Conservation (phyloP, 1,140 invertebrate genomes). For the Diorhabda elongata region DNA sequence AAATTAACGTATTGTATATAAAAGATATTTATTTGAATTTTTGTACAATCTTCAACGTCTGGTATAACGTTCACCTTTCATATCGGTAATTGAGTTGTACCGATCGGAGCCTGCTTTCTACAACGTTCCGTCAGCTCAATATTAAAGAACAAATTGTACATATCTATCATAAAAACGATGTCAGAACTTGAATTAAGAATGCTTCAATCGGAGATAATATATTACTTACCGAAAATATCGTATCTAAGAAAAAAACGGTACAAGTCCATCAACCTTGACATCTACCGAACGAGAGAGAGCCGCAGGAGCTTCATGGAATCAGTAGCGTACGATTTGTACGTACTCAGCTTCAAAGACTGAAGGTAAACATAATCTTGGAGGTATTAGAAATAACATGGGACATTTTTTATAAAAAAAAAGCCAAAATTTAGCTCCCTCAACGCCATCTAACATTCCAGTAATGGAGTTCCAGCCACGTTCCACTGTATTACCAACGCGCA, state of each 20-base stretch:
- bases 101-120: neutral
- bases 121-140: neutral
- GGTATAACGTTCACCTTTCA: too few species aligned
- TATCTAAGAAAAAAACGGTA: neutral
- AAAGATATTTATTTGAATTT: too few species aligned
- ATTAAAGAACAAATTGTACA: neutral
- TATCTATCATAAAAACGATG: neutral
- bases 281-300: neutral
- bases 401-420: too few species aligned
- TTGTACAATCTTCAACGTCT: too few species aligned
- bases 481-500: too few species aligned
- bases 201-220: neutral
- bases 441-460: too few species aligned
- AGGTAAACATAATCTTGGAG: too few species aligned
- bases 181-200: neutral
- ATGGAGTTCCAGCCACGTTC: too few species aligned
- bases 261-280: neutral
- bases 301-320: neutral
- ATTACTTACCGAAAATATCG: slow-evolving; percentile 2
- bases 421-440: too few species aligned
- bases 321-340: neutral
- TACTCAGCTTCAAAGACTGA: too few species aligned
- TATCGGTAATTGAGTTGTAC: neutral
- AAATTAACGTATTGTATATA: too few species aligned
- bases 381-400: too few species aligned